These are phyloP conservation scores for Leucoraja ocellata DNA, from an alignment of 2,797 vertebrate genomes.

Conservation along the genomic window DNA sequence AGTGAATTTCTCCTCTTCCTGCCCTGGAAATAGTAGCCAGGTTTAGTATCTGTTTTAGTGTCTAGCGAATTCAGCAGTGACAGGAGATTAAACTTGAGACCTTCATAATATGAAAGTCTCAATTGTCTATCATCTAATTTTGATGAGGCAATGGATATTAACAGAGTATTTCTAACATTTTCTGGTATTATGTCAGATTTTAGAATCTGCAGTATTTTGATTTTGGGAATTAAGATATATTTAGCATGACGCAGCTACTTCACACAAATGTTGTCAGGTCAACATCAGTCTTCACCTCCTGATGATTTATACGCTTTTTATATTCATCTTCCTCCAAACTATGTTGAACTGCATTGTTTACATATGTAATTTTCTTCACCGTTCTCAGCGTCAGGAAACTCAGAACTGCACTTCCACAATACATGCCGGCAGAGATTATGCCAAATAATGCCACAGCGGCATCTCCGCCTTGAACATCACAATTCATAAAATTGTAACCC, in stretches of 20 bases:
- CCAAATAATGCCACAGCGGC: slow-evolving; percentile 80
- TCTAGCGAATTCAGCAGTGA: neutral
- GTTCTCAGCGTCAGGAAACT: slow-evolving; percentile 58
- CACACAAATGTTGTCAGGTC: neutral
- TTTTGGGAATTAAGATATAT: too few species aligned
- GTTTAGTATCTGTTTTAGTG: neutral
- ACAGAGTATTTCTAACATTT: too few species aligned
- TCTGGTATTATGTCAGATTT: too few species aligned
- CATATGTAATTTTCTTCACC: neutral
- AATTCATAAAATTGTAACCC: slow-evolving; percentile 90
- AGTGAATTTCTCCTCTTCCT: neutral
- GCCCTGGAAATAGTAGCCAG: too few species aligned
- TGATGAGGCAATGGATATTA: neutral
- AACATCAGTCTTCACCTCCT: neutral
- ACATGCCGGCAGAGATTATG: slow-evolving; percentile 71
- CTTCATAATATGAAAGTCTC: neutral
- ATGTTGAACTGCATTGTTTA: neutral
- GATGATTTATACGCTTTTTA: neutral
- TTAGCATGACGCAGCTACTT: neutral
- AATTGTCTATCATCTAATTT: neutral
- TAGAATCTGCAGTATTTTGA: too few species aligned
- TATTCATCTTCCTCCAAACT: neutral
- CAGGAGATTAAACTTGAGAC: neutral
- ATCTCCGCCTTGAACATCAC: slow-evolving; percentile 72
- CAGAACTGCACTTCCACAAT: slow-evolving; percentile 60